Conservation (phyloP, 2,113 vertebrate species). For the Indicator indicator region DNA sequence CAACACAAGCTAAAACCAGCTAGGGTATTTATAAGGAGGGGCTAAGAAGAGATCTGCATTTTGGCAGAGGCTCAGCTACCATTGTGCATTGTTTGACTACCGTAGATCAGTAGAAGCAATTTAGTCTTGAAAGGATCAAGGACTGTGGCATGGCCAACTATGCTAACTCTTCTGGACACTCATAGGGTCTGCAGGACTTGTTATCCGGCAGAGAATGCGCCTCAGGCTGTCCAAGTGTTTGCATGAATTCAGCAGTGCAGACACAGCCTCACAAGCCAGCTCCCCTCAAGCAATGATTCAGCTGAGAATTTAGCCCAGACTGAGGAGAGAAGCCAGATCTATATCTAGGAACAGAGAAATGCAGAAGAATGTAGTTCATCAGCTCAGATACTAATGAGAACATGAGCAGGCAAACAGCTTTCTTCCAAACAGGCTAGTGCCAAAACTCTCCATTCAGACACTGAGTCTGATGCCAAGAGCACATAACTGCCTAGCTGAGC, state of each 20-base stretch:
- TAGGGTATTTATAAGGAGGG: not conserved
- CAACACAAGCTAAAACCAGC: not conserved
- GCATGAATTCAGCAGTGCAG: not conserved
- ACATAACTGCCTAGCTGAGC: not conserved
- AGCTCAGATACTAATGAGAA: slow-evolving; percentile 41
- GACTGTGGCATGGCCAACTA: not conserved
- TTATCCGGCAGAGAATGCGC: not conserved
- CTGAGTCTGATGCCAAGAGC: not conserved
- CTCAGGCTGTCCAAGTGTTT: not conserved
- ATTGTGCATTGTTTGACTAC: not conserved
- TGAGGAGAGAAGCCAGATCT: slow-evolving; percentile 23
- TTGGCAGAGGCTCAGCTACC: not conserved
- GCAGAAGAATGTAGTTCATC: slow-evolving; percentile 19
- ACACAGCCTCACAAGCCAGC: not conserved
- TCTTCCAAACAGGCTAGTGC: not conserved
- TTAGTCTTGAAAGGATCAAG: not conserved
- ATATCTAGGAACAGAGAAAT: not conserved
- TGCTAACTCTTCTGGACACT: not conserved
- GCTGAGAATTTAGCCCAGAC: not conserved
- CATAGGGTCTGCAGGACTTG: not conserved
- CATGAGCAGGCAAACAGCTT: slow-evolving; percentile 24
- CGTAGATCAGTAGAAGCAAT: not conserved
- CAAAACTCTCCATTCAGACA: not conserved
- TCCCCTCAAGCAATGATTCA: not conserved
- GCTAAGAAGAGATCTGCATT: not conserved